phyloP scores from a whole-genome alignment of 2,113 vertebrate species.

The Panthera tigris region DNA sequence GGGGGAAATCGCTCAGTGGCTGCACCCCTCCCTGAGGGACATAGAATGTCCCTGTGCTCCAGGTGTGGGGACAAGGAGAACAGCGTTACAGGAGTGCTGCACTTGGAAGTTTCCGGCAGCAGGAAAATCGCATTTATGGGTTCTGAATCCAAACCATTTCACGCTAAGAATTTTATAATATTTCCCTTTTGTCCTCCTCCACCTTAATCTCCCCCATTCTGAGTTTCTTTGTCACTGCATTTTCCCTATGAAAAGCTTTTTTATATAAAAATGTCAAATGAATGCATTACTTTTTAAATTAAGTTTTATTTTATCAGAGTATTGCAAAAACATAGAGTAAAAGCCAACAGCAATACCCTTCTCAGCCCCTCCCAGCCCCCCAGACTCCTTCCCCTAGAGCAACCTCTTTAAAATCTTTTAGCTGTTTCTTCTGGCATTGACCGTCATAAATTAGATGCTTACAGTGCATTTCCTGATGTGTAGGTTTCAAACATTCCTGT shows the following conservation, averaged over 20 bases:
- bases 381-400: background rate
- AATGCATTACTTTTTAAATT: slow-evolving; percentile 8
- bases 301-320: slow-evolving; percentile 4
- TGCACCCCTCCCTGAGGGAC: background rate
- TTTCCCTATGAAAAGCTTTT: slow-evolving; percentile 13
- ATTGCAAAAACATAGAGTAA: slow-evolving; percentile 9
- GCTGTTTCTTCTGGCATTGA: background rate
- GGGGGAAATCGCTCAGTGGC: background rate
- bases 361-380: background rate
- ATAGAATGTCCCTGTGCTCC: background rate
- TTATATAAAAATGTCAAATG: slow-evolving; percentile 48
- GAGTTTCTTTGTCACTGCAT: slow-evolving; percentile 20
- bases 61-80: background rate
- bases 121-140: background rate
- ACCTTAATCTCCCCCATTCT: slow-evolving; percentile 8
- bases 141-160: background rate
- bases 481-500: background rate
- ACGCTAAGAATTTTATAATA: background rate
- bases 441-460: background rate
- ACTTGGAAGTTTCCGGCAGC: background rate
- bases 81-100: background rate
- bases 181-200: slow-evolving; percentile 23
- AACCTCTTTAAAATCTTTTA: background rate
- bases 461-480: background rate
- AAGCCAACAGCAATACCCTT: background rate